phyloP scores from a whole-genome alignment of 1,140 invertebrate species.

The Charaxes varanes region DNA sequence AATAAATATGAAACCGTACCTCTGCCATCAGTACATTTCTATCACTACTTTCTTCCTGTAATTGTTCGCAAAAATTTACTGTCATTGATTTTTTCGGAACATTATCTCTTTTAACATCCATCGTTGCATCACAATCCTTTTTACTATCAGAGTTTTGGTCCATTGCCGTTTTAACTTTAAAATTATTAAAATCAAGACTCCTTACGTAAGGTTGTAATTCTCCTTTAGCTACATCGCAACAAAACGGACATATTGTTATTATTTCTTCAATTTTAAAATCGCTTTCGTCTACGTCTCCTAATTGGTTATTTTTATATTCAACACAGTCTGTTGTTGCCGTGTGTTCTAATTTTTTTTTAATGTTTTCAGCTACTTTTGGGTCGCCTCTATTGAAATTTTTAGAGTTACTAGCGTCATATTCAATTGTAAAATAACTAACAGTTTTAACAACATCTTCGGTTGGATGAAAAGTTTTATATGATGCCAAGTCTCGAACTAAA shows the following conservation, averaged over 20 bases:
- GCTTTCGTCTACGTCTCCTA: constrained; percentile 15
- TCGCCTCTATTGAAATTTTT: constrained; percentile 26
- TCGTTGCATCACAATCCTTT: constrained; percentile 16
- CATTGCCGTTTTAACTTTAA: constrained; percentile 37
- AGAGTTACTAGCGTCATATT: constrained; percentile 31
- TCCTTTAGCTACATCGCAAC: constrained; percentile 28
- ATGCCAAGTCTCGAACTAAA: constrained; percentile 50
- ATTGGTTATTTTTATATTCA: constrained; percentile 4
- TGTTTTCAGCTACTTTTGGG: constrained; percentile 15
- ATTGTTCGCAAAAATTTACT: constrained; percentile 35
- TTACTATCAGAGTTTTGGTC: constrained; percentile 23
- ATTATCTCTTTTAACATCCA: constrained; percentile 22
- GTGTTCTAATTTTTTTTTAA: not conserved
- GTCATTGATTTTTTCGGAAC: constrained; percentile 21
- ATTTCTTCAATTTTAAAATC: constrained; percentile 15
- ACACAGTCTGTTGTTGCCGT: constrained; percentile 6
- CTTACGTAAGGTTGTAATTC: constrained; percentile 10
- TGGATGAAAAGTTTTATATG: constrained; percentile 27
- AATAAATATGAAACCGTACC: too few species aligned
- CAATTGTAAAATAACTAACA: constrained; percentile 52
- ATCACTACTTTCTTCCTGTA: constrained; percentile 37
- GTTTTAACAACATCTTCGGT: constrained; percentile 41
- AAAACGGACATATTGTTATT: constrained; percentile 39
- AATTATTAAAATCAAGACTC: constrained; percentile 18
- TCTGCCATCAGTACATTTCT: constrained; percentile 32